These are phyloP conservation scores for Illadopsis cleaveri DNA, from an alignment of 2,113 vertebrate species.

Conservation along the genomic window DNA sequence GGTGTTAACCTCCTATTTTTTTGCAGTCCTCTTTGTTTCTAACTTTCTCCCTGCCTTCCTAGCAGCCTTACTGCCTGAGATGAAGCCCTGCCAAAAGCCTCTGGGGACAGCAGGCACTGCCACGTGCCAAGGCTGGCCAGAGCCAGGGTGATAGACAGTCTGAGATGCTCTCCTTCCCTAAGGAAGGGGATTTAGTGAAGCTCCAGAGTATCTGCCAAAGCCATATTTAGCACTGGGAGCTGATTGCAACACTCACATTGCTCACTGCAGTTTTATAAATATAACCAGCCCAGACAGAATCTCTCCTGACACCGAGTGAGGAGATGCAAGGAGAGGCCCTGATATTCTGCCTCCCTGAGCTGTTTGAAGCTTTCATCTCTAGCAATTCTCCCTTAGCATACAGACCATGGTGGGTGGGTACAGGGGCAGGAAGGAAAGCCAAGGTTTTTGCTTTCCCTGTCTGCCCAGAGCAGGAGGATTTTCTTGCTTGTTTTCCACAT, in stretches of 20 bases:
- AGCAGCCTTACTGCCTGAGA: background rate
- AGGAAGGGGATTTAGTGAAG: background rate
- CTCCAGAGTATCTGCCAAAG: background rate
- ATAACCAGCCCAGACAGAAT: background rate
- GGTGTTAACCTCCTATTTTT: background rate
- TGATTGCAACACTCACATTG: background rate
- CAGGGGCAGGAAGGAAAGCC: background rate
- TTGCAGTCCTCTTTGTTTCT: background rate
- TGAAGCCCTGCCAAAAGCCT: background rate
- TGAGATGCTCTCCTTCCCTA: background rate
- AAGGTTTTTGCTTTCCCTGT: background rate
- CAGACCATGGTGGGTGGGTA: background rate
- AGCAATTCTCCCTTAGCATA: accelerated
- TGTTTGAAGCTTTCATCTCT: background rate
- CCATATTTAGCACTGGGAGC: background rate
- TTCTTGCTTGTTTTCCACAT: background rate
- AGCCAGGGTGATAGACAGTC: background rate
- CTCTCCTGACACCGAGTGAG: background rate
- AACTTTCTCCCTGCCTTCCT: background rate
- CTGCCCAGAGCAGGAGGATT: background rate
- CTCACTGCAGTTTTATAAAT: conserved; percentile 9
- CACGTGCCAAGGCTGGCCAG: background rate
- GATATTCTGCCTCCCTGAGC: background rate
- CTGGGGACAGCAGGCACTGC: background rate
- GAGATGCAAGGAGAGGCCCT: background rate